Conservation (phyloP, 23 tunicate genomes). For the Diplosoma virens region DNA sequence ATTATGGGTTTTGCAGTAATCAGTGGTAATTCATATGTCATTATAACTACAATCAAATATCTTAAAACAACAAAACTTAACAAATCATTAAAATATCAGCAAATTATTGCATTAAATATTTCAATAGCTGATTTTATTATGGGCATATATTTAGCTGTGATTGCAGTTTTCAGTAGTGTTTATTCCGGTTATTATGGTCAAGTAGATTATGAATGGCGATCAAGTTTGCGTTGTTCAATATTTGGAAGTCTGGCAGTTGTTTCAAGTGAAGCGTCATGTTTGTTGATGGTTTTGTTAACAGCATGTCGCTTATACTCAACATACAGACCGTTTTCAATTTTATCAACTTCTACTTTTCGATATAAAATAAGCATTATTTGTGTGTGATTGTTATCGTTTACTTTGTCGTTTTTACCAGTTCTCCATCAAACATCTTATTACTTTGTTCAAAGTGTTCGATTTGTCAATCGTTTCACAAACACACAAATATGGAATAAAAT, state of each 20-base stretch:
- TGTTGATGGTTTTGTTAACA: constrained; percentile 22
- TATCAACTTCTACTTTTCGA: no score
- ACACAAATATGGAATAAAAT: neutral
- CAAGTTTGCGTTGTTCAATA: constrained; percentile 21
- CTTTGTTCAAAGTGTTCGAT: neutral
- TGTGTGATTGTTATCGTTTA: constrained; percentile 6
- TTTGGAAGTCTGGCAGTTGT: constrained; percentile 46
- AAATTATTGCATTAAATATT: constrained; percentile 53
- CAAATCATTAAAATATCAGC: constrained; percentile 7
- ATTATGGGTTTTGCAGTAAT: constrained; percentile 49
- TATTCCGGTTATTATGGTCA: constrained; percentile 43
- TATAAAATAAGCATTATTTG: no score
- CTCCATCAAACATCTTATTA: neutral
- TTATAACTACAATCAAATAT: constrained; percentile 6
- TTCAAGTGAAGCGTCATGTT: constrained; percentile 67
- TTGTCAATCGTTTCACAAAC: neutral
- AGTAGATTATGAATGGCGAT: constrained; percentile 53
- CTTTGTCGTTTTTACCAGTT: neutral
- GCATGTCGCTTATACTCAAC: no score
- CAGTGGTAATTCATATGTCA: constrained; percentile 44
- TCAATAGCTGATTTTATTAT: constrained; percentile 58
- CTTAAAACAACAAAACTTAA: neutral
- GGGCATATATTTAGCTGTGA: constrained; percentile 55
- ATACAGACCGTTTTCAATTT: no score
- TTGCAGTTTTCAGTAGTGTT: constrained; percentile 17